Evolutionary conservation across 2,113 vertebrate genomes (phyloP).

Genomic region (Anoplopoma fimbria): DNA sequence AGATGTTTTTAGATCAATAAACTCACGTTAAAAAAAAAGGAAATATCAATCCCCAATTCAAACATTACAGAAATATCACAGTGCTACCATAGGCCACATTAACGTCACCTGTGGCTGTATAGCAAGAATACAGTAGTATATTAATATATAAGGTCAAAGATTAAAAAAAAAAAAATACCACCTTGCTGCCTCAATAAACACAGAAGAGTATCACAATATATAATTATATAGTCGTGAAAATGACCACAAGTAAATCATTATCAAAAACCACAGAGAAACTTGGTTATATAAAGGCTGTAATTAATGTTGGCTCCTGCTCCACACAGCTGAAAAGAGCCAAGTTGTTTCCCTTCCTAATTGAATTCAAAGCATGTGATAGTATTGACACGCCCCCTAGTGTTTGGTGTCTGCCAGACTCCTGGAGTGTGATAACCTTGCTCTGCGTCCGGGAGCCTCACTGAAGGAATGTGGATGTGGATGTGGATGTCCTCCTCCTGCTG

Average conservation of each 20-base stretch:
- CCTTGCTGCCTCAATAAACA: not conserved
- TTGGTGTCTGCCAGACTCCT: conserved; percentile 41
- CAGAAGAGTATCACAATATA: not conserved
- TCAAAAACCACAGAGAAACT: not conserved
- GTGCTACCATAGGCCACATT: not conserved
- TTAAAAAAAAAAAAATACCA: not conserved
- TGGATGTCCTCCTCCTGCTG: conserved; percentile 57
- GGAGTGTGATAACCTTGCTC: conserved; percentile 76
- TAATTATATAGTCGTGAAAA: not conserved
- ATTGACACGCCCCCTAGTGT: conserved; percentile 81
- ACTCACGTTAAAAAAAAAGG: not conserved
- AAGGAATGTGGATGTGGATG: conserved; percentile 68
- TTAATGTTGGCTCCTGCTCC: not conserved
- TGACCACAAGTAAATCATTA: not conserved
- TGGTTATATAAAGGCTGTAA: not conserved
- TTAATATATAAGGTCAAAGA: not conserved
- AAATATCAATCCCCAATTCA: not conserved
- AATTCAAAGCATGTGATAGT: conserved; percentile 53
- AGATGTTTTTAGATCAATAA: not conserved
- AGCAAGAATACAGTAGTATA: not conserved
- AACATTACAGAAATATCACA: conserved; percentile 18
- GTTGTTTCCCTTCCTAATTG: conserved; percentile 6
- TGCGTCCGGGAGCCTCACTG: conserved; percentile 74
- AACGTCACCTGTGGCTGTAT: not conserved
- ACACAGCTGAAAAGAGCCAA: not conserved